These are phyloP conservation scores for Aleiodes testaceus DNA, from an alignment of 2,888 invertebrate genomes.

Conservation along the genomic window DNA sequence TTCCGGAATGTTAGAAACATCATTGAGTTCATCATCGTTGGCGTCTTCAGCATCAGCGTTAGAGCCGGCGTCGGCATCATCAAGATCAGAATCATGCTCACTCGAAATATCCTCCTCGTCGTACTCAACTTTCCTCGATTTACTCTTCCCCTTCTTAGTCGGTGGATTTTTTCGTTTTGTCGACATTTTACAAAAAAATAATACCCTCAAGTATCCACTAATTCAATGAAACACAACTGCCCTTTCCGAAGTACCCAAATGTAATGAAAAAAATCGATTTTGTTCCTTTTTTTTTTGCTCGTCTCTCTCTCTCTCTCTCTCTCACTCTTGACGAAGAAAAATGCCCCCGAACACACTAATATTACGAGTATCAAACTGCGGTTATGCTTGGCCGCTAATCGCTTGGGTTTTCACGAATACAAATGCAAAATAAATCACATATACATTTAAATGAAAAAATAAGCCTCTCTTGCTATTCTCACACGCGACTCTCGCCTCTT, in stretches of 20 bases:
- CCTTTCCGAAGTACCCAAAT: not conserved
- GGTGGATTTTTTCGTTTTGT: slow-evolving; percentile 64
- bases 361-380: slow-evolving; percentile 26
- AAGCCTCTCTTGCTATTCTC: not conserved
- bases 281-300: not conserved
- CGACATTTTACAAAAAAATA: no score
- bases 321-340: not conserved
- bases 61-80: slow-evolving; percentile 61
- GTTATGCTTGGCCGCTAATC: slow-evolving; percentile 27
- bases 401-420: not conserved
- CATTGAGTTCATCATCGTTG: slow-evolving; percentile 65
- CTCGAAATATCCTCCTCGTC: slow-evolving; percentile 71
- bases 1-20: slow-evolving; percentile 67
- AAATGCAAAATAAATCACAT: not conserved
- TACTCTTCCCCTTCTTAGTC: slow-evolving; percentile 64
- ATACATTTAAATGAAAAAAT: no score
- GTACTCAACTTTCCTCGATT: slow-evolving; percentile 68
- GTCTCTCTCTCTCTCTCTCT: not conserved
- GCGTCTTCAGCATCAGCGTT: slow-evolving; percentile 61
- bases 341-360: slow-evolving; percentile 1
- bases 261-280: slow-evolving; percentile 22
- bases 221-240: no score
- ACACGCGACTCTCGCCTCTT: not conserved
- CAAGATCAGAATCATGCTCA: slow-evolving; percentile 68
- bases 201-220: no score